Evolutionary conservation across 2,797 vertebrate species (phyloP).

Genomic region (Vespertilio murinus): DNA sequence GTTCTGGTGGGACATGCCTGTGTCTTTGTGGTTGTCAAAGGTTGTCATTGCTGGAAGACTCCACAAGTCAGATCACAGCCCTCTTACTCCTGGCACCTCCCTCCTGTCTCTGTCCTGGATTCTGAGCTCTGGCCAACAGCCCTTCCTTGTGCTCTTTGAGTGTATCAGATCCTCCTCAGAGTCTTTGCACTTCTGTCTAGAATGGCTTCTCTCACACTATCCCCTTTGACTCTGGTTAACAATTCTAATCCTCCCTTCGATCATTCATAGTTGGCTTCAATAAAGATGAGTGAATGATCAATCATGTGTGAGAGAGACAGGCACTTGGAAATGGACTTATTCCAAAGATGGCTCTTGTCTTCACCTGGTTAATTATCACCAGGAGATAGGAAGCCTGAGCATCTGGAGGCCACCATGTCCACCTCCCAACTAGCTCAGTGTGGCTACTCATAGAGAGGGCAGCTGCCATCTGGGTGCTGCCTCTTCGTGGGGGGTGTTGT

Average conservation of each 20-base stretch:
- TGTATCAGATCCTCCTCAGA: neutral
- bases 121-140: neutral
- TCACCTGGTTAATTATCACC: neutral
- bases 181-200: neutral
- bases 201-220: neutral
- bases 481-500: neutral
- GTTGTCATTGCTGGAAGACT: neutral
- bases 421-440: neutral
- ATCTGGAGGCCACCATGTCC: neutral
- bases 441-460: neutral
- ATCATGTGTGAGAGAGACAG: neutral
- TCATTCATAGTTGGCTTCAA: neutral
- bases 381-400: neutral
- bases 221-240: too few relatives aligned
- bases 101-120: neutral
- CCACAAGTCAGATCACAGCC: neutral
- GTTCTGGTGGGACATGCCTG: neutral
- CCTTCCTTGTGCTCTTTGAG: neutral
- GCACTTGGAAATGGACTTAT: neutral
- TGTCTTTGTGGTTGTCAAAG: neutral
- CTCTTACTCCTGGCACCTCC: rapidly evolving
- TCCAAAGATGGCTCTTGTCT: neutral
- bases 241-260: neutral
- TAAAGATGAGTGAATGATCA: neutral
- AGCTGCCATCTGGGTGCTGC: neutral